phyloP scores from a whole-genome alignment of 1,140 invertebrate species.

The Augochlora pura region DNA sequence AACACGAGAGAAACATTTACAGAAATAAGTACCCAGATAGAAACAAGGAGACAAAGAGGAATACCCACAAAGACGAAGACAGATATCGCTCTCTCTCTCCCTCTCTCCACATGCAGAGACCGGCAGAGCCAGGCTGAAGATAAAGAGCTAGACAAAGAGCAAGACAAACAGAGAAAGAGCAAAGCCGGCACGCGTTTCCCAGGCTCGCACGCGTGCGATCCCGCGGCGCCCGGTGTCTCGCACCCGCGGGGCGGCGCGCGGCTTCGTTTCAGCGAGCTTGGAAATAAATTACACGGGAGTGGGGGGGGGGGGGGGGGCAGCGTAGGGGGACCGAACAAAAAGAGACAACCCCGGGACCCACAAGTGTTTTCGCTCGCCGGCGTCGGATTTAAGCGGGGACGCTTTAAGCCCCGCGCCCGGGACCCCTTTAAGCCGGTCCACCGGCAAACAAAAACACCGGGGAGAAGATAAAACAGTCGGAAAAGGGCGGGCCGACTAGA shows the following conservation, averaged over 20 bases:
- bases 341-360: background rate
- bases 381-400: slow-evolving; percentile 37
- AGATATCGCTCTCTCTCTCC: too few species aligned
- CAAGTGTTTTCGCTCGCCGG: slow-evolving; percentile 45
- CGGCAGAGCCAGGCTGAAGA: too few species aligned
- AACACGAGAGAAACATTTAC: too few species aligned
- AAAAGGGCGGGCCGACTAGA: background rate
- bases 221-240: background rate
- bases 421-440: slow-evolving; percentile 26
- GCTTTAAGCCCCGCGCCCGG: slow-evolving; percentile 38
- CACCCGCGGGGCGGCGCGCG: background rate
- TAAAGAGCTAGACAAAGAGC: too few species aligned
- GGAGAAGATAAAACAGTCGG: slow-evolving; percentile 7
- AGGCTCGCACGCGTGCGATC: background rate
- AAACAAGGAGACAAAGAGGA: too few species aligned
- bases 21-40: too few species aligned
- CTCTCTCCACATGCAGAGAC: too few species aligned
- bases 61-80: too few species aligned
- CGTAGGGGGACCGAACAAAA: background rate
- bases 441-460: slow-evolving; percentile 11
- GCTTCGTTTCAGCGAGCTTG: slow-evolving; percentile 5
- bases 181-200: slow-evolving; percentile 2
- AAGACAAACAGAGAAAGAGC: background rate
- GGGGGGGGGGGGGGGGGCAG: background rate
- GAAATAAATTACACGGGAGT: slow-evolving; percentile 28